phyloP scores from a whole-genome alignment of 2,797 vertebrate genomes.

The Rhinogobio ventralis region DNA sequence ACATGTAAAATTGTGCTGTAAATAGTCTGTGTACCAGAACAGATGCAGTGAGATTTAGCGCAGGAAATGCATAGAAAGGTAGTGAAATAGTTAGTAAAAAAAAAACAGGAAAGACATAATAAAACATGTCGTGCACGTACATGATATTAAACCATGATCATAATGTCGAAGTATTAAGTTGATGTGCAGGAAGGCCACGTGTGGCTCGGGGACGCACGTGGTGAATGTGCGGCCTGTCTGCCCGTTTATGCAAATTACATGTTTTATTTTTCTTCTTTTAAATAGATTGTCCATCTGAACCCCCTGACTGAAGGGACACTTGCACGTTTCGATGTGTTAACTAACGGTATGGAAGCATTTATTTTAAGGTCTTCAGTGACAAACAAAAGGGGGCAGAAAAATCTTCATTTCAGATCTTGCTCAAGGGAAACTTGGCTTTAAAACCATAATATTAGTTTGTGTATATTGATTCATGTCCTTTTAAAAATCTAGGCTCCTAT shows the following conservation, averaged over 20 bases:
- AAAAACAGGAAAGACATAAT: neutral
- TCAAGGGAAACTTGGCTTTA: no score
- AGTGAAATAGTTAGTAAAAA: neutral
- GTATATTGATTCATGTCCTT: neutral
- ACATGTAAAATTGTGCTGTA: neutral
- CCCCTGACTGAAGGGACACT: slow-evolving; percentile 8
- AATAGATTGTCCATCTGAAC: neutral
- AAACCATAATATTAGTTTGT: neutral
- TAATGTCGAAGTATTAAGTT: neutral
- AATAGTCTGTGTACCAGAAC: neutral
- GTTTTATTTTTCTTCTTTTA: neutral
- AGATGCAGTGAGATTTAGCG: neutral
- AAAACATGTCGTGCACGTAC: no score
- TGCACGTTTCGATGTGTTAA: neutral
- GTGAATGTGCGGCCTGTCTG: neutral
- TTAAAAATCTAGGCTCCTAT: neutral
- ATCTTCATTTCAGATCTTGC: neutral
- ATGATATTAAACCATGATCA: no score
- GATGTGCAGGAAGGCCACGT: neutral
- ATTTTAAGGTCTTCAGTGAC: neutral
- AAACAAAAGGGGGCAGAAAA: no score
- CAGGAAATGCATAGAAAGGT: neutral
- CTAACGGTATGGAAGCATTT: neutral
- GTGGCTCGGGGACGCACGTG: neutral
- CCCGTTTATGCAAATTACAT: neutral